Percentiles rank a stretch among this genome's conserved stretches.
These are phyloP conservation scores for Benthosema pterotum DNA, from an alignment of 2,797 vertebrate genomes.

Conservation along the genomic window DNA sequence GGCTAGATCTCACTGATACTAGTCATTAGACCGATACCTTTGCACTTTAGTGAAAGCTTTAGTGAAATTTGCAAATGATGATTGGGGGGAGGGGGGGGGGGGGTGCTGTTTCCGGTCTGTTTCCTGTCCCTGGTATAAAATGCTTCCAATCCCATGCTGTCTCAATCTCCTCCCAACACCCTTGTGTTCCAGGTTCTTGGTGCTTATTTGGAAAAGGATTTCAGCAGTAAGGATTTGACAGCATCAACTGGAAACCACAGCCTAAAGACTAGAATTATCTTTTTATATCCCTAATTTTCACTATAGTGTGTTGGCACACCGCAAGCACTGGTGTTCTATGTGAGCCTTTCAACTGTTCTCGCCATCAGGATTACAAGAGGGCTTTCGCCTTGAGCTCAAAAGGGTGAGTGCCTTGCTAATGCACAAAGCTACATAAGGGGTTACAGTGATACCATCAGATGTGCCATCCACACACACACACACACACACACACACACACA, in stretches of 20 bases:
- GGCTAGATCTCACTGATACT: too few relatives aligned
- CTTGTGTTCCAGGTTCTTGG: conserved; percentile 20
- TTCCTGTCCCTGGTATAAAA: conserved; percentile 65
- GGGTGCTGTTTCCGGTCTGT: too few relatives aligned
- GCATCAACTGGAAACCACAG: conserved; percentile 25
- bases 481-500: too few relatives aligned
- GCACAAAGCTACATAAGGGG: not conserved
- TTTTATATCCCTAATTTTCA: conserved; percentile 8
- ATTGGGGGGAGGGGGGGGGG: too few relatives aligned
- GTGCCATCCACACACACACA: not conserved
- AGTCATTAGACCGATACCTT: conserved; percentile 39
- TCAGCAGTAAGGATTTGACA: conserved; percentile 12
- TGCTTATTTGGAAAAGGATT: not conserved
- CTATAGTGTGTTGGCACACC: conserved; percentile 23
- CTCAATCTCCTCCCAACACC: conserved; percentile 10
- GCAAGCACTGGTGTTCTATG: conserved; percentile 28
- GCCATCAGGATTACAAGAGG: conserved; percentile 26
- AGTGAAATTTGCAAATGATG: conserved; percentile 64
- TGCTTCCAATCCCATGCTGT: conserved; percentile 35
- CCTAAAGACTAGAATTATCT: conserved; percentile 7
- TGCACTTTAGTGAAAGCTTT: conserved; percentile 45
- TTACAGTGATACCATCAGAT: too few relatives aligned
- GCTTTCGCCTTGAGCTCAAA: conserved; percentile 40
- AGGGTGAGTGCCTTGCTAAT: conserved; percentile 67
- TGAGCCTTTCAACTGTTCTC: conserved; percentile 37